These are phyloP conservation scores for Torymus aiolomorphi DNA, from an alignment of 2,888 invertebrate genomes.

Conservation along the genomic window DNA sequence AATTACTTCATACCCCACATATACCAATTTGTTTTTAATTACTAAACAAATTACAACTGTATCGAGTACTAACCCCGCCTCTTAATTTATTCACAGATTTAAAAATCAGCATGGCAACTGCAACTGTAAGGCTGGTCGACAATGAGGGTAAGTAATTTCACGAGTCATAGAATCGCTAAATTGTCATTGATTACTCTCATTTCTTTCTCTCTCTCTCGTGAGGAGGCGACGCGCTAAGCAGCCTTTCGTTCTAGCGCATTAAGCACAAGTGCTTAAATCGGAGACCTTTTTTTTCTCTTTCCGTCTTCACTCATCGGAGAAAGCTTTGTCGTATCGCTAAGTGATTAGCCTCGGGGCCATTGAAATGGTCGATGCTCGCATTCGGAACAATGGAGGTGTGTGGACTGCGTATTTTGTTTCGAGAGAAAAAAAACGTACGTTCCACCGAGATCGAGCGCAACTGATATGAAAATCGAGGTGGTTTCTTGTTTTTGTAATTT, in stretches of 20 bases:
- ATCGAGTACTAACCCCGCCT: too few relatives aligned
- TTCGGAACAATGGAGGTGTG: too few relatives aligned
- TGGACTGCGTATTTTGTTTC: too few relatives aligned
- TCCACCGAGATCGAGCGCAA: too few relatives aligned
- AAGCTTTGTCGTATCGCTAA: background rate
- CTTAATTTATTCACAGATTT: slow-evolving; percentile 28
- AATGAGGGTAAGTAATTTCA: slow-evolving; percentile 57
- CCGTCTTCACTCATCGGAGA: background rate
- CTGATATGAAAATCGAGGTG: too few relatives aligned
- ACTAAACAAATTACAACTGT: too few relatives aligned
- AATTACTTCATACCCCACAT: too few relatives aligned
- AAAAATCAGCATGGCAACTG: slow-evolving; percentile 51
- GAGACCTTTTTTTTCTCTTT: background rate
- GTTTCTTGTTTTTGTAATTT: too few relatives aligned
- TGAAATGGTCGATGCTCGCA: too few relatives aligned
- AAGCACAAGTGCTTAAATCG: background rate
- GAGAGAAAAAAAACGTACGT: too few relatives aligned
- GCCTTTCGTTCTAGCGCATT: slow-evolving; percentile 32
- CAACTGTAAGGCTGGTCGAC: slow-evolving; percentile 42
- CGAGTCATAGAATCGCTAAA: slow-evolving; percentile 54
- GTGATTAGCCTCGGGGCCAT: too few relatives aligned
- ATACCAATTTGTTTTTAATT: too few relatives aligned
- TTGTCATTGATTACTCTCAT: slow-evolving; percentile 46
- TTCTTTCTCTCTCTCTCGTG: slow-evolving; percentile 6
- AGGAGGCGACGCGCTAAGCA: slow-evolving; percentile 16